Evolutionary conservation across 2,888 invertebrate genomes (phyloP), one percentile per base, ranked within the genome.

Genomic region (Scaptomyza caliginosa): DNA sequence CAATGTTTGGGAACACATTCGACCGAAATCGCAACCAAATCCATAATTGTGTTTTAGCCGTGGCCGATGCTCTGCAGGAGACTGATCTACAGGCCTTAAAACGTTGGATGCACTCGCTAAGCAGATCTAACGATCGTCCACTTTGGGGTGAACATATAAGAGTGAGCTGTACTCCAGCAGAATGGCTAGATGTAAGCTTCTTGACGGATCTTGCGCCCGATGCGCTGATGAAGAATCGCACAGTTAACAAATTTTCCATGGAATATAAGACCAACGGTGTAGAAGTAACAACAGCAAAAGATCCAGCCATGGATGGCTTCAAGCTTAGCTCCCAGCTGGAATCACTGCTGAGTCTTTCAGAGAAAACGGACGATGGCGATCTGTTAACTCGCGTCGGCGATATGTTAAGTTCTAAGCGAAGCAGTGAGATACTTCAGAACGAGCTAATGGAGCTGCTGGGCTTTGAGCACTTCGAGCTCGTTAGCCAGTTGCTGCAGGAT

Each of bases 381-480:
- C 63, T 88, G 0, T 26, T 89, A 3, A 49, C n/a, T 16, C 83
- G 86, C 36, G 73, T 90, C n/a, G 73, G 85, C 17, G 76, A 94
- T 92, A 90, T 89, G 89, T 90, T 96, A 0, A 94, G 93, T 69
- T 94, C 94, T 0, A 91, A 93, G 11, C 92, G 93, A 69, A 92
- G 92, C 24, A 94, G 93, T 72, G 94, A 94, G 66, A 96, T 95
- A 81, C 91, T 96, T 65, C 95, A 96, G 89, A 95, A 95, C 87
- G 96, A 96, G 90, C 92, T 99, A 17, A 96, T 98, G 90, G 98
- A 99, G 83, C 92, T 98, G 4, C 92, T 90, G 10, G 99, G 99
- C 0, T 97, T 96, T 90, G 96, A 98, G 75, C 92, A 95, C 80
- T 94, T 96, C 90, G 96, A 96, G 86, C 92, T 96, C 59, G 95